Conservation (phyloP, 2,888 invertebrate species). For the Catocala fraxini region DNA sequence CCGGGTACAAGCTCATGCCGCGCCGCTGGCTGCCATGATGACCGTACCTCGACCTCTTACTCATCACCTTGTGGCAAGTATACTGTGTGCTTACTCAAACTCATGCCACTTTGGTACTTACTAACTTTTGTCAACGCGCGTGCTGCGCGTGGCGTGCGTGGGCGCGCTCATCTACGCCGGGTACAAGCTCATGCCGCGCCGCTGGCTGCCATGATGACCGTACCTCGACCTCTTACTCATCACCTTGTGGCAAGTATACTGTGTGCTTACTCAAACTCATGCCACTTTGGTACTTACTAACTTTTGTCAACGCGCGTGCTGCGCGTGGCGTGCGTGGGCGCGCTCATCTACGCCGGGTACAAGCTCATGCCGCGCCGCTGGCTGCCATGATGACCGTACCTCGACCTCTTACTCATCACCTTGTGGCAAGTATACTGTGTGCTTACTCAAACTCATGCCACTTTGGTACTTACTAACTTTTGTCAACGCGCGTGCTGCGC, state of each 20-base stretch:
- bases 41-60: slow-evolving; percentile 13
- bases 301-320: slow-evolving; percentile 90
- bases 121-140: slow-evolving; percentile 89
- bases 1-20: slow-evolving; percentile 84
- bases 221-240: slow-evolving; percentile 17
- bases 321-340: slow-evolving; percentile 86
- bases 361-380: slow-evolving; percentile 80
- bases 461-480: too few relatives aligned
- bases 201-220: slow-evolving; percentile 70
- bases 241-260: slow-evolving; percentile 34
- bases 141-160: slow-evolving; percentile 88
- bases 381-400: slow-evolving; percentile 65
- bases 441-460: neutral
- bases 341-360: slow-evolving; percentile 85
- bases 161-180: slow-evolving; percentile 85
- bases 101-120: too few relatives aligned
- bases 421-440: slow-evolving; percentile 33
- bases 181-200: slow-evolving; percentile 82
- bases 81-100: neutral
- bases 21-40: slow-evolving; percentile 75
- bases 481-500: slow-evolving; percentile 90
- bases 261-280: neutral
- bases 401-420: slow-evolving; percentile 15
- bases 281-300: too few relatives aligned
- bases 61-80: slow-evolving; percentile 38